Conservation (phyloP, 2,888 invertebrate genomes). For the Chorisops tibialis region DNA sequence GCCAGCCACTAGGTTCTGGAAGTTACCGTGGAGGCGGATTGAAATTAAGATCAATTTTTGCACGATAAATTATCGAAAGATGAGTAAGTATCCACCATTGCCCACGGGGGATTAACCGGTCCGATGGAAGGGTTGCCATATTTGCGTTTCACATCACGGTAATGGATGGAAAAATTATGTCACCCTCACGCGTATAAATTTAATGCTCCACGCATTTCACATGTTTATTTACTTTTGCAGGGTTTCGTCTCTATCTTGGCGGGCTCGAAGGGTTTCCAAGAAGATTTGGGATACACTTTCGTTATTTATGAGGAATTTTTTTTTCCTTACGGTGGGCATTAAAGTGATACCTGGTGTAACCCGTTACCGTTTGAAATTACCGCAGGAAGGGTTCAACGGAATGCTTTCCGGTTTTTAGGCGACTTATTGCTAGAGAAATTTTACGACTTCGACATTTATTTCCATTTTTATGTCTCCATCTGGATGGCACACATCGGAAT, state of each 20-base stretch:
- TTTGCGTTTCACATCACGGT: background rate
- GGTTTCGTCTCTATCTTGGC: background rate
- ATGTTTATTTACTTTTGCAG: background rate
- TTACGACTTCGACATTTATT: conserved; percentile 10
- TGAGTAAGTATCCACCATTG: no score
- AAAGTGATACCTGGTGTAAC: conserved; percentile 9
- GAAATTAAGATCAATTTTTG: no score
- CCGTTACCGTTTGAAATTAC: background rate
- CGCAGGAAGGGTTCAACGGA: background rate
- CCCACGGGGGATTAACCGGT: no score
- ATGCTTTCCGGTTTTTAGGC: background rate
- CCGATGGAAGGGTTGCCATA: no score
- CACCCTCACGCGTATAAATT: conserved; percentile 9
- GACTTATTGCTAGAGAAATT: conserved; percentile 3
- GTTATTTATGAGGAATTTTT: conserved; percentile 8
- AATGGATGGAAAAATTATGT: conserved; percentile 12
- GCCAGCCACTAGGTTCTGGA: no score
- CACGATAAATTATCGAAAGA: no score
- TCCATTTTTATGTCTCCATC: conserved; percentile 8
- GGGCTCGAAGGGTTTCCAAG: background rate
- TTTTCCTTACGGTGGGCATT: background rate
- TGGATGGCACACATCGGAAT: background rate
- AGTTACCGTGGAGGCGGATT: no score
- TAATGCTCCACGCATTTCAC: conserved; percentile 5
- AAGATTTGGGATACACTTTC: conserved; percentile 9